phyloP scores from a whole-genome alignment of 2,113 vertebrate genomes.

The Cairina moschata region DNA sequence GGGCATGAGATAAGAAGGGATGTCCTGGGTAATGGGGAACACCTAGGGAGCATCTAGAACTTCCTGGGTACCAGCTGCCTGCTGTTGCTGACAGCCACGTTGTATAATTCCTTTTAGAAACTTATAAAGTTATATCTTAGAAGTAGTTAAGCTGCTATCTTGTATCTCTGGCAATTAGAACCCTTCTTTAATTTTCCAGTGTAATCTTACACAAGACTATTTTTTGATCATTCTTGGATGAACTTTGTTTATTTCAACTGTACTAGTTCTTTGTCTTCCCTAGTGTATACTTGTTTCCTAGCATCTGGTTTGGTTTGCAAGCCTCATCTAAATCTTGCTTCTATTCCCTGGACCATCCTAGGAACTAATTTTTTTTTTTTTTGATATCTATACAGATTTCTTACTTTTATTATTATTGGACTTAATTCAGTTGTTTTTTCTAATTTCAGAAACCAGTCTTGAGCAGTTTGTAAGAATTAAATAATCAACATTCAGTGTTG shows the following conservation, averaged over 20 bases:
- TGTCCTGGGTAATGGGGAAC: not conserved
- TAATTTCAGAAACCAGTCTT: not conserved
- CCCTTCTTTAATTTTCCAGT: constrained; percentile 1
- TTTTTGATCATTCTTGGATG: not conserved
- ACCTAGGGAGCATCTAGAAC: not conserved
- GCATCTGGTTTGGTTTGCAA: constrained; percentile 15
- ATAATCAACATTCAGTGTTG: not conserved
- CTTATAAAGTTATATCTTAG: not conserved
- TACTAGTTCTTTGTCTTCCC: constrained; percentile 2
- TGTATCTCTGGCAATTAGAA: constrained; percentile 1
- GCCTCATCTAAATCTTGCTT: not conserved
- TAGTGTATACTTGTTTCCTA: not conserved
- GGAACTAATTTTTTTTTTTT: not conserved
- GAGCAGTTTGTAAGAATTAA: not conserved
- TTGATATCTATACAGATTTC: not conserved
- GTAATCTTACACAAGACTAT: not conserved
- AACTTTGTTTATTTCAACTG: not conserved
- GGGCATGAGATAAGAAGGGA: not conserved
- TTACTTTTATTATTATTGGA: not conserved
- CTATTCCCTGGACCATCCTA: not conserved
- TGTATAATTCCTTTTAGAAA: not conserved
- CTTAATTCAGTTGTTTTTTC: not conserved
- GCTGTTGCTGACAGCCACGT: not conserved
- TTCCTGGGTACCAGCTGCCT: not conserved
- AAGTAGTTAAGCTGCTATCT: not conserved